Conservation (phyloP, 2,888 invertebrate species). For the Dromius quadrimaculatus region DNA sequence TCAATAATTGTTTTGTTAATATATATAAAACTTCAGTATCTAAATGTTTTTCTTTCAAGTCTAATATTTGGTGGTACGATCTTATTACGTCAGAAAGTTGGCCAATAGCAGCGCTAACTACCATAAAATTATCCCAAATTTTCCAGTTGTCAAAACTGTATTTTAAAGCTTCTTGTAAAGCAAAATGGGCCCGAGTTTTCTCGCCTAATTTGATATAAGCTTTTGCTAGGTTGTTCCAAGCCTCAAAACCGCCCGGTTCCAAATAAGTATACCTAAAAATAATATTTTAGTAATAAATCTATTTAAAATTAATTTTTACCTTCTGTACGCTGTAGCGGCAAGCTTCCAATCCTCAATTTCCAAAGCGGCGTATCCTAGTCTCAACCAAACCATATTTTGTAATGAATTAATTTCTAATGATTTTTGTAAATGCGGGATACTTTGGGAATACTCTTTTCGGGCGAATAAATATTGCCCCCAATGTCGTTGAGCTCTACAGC, state of each 20-base stretch:
- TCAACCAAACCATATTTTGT: slow-evolving; percentile 88
- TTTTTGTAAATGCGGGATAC: slow-evolving; percentile 84
- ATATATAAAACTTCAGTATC: slow-evolving; percentile 82
- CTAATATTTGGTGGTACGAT: slow-evolving; percentile 87
- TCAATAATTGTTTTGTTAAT: slow-evolving; percentile 77
- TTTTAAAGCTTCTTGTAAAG: slow-evolving; percentile 88
- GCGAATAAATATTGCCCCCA: slow-evolving; percentile 86
- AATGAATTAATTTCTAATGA: slow-evolving; percentile 89
- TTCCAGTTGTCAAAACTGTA: slow-evolving; percentile 96
- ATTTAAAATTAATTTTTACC: slow-evolving; percentile 58
- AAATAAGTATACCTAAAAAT: slow-evolving; percentile 84
- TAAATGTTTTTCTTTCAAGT: slow-evolving; percentile 83
- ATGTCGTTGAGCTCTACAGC: slow-evolving; percentile 88
- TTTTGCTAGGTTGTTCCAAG: slow-evolving; percentile 98
- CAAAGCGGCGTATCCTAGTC: slow-evolving; percentile 88
- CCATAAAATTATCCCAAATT: slow-evolving; percentile 94
- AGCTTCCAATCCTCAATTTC: slow-evolving; percentile 83
- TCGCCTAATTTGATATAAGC: slow-evolving; percentile 90
- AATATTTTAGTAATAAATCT: too few species aligned
- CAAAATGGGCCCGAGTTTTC: slow-evolving; percentile 85
- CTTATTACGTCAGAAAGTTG: slow-evolving; percentile 88
- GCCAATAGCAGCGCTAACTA: slow-evolving; percentile 88
- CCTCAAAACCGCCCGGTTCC: slow-evolving; percentile 92
- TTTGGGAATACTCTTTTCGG: slow-evolving; percentile 81
- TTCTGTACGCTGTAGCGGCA: slow-evolving; percentile 86